Percentiles rank a stretch among this genome's conserved stretches.
Evolutionary conservation across 1,140 invertebrate genomes (phyloP).

Genomic region (Listronotus bonariensis): DNA sequence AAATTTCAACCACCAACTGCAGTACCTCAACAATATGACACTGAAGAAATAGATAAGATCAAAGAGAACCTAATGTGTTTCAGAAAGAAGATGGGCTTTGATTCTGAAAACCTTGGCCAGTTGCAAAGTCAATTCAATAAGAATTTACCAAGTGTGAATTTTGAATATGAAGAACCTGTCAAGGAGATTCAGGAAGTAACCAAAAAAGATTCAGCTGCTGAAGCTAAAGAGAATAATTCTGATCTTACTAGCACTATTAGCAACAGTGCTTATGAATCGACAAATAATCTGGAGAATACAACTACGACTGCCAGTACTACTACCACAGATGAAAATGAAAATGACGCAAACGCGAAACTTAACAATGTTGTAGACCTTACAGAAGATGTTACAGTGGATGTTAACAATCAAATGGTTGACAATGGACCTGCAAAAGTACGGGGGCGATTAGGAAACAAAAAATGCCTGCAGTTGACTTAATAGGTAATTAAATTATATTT

Average conservation of each 20-base stretch:
- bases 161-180: conserved; percentile 7
- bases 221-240: too few relatives aligned
- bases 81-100: conserved; percentile 16
- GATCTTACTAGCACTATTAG: too few relatives aligned
- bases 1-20: conserved; percentile 3
- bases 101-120: background rate
- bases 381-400: too few relatives aligned
- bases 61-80: conserved; percentile 11
- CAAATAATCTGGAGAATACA: too few relatives aligned
- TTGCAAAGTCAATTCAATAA: background rate
- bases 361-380: too few relatives aligned
- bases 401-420: too few relatives aligned
- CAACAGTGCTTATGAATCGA: too few relatives aligned
- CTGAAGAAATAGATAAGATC: background rate
- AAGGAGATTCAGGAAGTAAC: background rate
- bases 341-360: too few relatives aligned
- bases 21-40: conserved; percentile 16
- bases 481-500: too few relatives aligned
- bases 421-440: background rate
- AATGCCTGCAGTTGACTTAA: background rate
- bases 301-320: too few relatives aligned
- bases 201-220: too few relatives aligned
- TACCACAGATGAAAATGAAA: too few relatives aligned
- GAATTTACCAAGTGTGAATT: background rate
- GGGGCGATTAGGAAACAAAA: conserved; percentile 4